Evolutionary conservation across 2,113 vertebrate species (phyloP).

Genomic region (Crotalus viridis): DNA sequence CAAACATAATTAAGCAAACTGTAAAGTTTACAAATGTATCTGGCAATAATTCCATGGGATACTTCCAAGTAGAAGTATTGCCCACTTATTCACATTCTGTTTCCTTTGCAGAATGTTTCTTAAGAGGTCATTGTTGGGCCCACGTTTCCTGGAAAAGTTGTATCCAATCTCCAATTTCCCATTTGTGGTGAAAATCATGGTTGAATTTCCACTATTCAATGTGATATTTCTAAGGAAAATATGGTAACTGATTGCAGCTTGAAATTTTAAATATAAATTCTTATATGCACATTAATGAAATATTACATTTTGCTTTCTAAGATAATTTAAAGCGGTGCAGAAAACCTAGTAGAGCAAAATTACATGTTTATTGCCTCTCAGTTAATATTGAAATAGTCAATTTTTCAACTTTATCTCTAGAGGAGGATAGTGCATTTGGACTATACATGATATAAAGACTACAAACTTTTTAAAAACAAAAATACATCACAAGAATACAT

Average conservation of each 20-base stretch:
- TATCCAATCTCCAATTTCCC: background rate
- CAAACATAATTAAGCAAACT: background rate
- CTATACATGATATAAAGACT: background rate
- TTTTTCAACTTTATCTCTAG: background rate
- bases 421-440: background rate
- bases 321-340: background rate
- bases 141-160: background rate
- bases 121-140: background rate
- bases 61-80: background rate
- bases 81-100: background rate
- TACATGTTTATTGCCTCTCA: background rate
- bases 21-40: background rate
- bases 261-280: background rate
- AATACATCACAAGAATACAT: background rate
- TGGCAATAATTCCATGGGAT: background rate
- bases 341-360: background rate
- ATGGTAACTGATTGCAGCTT: background rate
- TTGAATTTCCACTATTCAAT: background rate
- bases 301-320: background rate
- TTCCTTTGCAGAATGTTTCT: background rate
- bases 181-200: background rate
- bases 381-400: background rate
- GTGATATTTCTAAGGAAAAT: background rate
- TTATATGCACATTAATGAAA: no score
- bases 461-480: background rate